Evolutionary conservation across 1,140 invertebrate species (phyloP), one percentile per base, ranked within the genome.

Genomic region (Cyrtorhinus lividipennis): DNA sequence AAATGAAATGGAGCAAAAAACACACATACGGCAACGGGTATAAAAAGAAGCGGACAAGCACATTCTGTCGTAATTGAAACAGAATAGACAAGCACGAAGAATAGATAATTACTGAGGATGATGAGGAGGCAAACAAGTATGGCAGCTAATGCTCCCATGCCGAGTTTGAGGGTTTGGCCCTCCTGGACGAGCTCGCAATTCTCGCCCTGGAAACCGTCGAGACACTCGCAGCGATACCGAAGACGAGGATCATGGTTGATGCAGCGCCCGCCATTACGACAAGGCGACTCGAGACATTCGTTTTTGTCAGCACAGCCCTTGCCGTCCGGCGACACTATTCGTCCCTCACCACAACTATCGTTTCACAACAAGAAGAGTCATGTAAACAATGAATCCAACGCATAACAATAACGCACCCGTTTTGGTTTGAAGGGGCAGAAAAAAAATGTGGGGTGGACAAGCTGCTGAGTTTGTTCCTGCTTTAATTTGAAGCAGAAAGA

Each of bases 281-380:
- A 95, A 64, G 92, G 92, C 73, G 88, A 82, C 72, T 92, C 89
- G 69, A 92, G 81, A 73, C 92, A 95, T 72, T 95, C 92, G 75
- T 95, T 90, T 73, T 91, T 90, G 77, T 95, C 92, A 75, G 85
- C 87, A 74, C 92, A 95, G 69, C 88, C 85, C 76, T 92, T 91
- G 65, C 85, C 86, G 77, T 94, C 90, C 56, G 85, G 80, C 25
- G 90, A 90, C 71, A 90, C 84, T 69, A 92, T 80, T 70, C 87
- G 85, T 73, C 91, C 91, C 77, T 92, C 88, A 64, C 90, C 90
- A 77, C 92, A 95, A 75, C 91, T 95, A 13, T 61, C 12, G 24
- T 56, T 23, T 10, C 10, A n/a, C 10, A 20, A 56, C 15, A 56
- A n/a, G 10, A 56, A 56, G 10, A 56, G 15, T 56, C 53, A 56